phyloP scores from a whole-genome alignment of 2,888 invertebrate species.

The Dichetophora obliterata region DNA sequence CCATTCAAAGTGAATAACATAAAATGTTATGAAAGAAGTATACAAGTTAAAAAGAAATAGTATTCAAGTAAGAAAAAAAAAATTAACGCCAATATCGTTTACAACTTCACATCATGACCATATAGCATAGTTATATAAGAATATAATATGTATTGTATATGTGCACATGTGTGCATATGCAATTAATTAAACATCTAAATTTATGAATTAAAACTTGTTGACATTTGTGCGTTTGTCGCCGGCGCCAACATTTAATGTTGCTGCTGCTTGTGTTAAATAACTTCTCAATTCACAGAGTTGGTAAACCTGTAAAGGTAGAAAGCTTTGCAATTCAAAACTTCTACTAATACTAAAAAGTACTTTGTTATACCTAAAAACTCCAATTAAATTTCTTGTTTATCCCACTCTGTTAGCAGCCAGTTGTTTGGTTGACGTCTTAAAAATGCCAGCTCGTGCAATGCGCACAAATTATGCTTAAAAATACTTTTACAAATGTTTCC shows the following conservation, averaged over 20 bases:
- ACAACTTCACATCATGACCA: not conserved
- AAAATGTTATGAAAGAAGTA: not conserved
- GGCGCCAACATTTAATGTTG: not conserved
- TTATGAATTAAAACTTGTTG: not conserved
- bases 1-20: not conserved
- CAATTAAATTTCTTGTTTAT: too few relatives aligned
- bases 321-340: too few relatives aligned
- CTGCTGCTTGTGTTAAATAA: not conserved
- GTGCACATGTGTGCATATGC: too few relatives aligned
- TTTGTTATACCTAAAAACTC: too few relatives aligned
- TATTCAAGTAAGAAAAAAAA: not conserved
- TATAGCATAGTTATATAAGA: too few relatives aligned
- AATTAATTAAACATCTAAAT: not conserved
- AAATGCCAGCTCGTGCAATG: not conserved
- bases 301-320: too few relatives aligned
- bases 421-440: too few relatives aligned
- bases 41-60: too few relatives aligned
- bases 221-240: slow-evolving; percentile 4
- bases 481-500: not conserved
- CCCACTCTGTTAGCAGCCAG: too few relatives aligned
- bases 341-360: too few relatives aligned
- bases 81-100: not conserved
- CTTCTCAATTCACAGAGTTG: too few relatives aligned
- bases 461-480: slow-evolving; percentile 22
- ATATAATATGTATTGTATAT: too few relatives aligned